Conservation (phyloP, 30 jellyfish, hydroid and myxozoan genomes). For the Sanderia malayensis region DNA sequence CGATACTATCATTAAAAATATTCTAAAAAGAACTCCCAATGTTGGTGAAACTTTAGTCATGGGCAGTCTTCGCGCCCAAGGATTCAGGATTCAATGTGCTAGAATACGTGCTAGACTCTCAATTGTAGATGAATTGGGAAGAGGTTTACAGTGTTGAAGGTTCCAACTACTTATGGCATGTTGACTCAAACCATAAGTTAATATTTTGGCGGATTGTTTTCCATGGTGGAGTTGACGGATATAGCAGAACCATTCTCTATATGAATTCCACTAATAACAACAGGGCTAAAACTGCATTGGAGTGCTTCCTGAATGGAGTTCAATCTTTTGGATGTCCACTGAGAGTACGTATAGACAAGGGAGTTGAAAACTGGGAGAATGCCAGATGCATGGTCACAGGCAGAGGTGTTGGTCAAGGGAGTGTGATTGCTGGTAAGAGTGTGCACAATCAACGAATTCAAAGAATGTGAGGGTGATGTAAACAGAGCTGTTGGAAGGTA, state of each 20-base stretch:
- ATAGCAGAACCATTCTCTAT: constrained; percentile 24
- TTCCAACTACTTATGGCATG: constrained; percentile 34
- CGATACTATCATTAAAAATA: too few relatives aligned
- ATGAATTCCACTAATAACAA: constrained; percentile 12
- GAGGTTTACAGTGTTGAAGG: constrained; percentile 28
- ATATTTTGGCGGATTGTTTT: constrained; percentile 35
- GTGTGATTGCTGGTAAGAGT: constrained; percentile 27
- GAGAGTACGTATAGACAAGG: constrained; percentile 42
- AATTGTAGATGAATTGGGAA: background rate
- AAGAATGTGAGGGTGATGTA: constrained; percentile 26
- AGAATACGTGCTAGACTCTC: background rate
- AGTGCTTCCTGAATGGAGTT: constrained; percentile 6
- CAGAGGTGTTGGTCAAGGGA: constrained; percentile 31
- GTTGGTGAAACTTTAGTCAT: background rate
- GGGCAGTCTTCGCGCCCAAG: background rate
- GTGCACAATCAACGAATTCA: constrained; percentile 27
- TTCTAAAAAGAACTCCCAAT: background rate
- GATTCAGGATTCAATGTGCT: background rate
- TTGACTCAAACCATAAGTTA: too few relatives aligned
- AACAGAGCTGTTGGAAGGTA: background rate
- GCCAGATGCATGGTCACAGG: constrained; percentile 25
- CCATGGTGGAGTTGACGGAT: constrained; percentile 46
- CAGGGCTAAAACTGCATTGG: constrained; percentile 20
- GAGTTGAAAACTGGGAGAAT: constrained; percentile 35
- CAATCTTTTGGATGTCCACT: constrained; percentile 22